A percentile compares a stretch with the other conserved stretches of the same genome.
phyloP scores from a whole-genome alignment of 2,797 vertebrate genomes.

The Crypturellus tataupa region DNA sequence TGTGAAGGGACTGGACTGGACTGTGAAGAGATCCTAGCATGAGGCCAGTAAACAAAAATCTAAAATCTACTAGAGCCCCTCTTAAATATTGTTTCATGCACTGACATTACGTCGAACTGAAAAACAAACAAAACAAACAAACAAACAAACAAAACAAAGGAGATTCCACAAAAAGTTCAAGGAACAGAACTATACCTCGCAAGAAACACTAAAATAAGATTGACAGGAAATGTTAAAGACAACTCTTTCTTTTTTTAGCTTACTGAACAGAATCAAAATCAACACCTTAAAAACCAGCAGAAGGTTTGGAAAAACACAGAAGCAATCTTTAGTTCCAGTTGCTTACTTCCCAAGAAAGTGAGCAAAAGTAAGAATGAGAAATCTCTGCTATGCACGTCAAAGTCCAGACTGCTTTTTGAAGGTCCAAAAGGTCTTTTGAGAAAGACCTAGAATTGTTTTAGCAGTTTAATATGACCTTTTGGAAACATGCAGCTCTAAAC shows the following conservation, averaged over 20 bases:
- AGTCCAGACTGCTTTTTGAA: conserved; percentile 41
- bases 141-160: no score
- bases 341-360: neutral
- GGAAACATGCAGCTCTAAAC: conserved; percentile 55
- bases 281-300: neutral
- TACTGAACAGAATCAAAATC: neutral
- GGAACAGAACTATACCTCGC: neutral
- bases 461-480: conserved; percentile 59
- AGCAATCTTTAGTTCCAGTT: conserved; percentile 20
- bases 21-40: neutral
- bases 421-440: conserved; percentile 61
- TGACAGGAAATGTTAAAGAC: neutral
- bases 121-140: no score
- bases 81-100: neutral
- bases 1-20: neutral
- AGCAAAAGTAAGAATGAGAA: no score
- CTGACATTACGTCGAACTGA: no score
- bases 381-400: conserved; percentile 25
- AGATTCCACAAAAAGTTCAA: neutral
- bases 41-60: neutral
- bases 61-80: neutral
- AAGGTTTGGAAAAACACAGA: conserved; percentile 17
- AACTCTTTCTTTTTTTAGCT: neutral
- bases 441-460: conserved; percentile 57
- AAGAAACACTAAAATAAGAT: neutral